phyloP scores from a whole-genome alignment of 2,797 vertebrate species.

The Hippocampus kuda region DNA sequence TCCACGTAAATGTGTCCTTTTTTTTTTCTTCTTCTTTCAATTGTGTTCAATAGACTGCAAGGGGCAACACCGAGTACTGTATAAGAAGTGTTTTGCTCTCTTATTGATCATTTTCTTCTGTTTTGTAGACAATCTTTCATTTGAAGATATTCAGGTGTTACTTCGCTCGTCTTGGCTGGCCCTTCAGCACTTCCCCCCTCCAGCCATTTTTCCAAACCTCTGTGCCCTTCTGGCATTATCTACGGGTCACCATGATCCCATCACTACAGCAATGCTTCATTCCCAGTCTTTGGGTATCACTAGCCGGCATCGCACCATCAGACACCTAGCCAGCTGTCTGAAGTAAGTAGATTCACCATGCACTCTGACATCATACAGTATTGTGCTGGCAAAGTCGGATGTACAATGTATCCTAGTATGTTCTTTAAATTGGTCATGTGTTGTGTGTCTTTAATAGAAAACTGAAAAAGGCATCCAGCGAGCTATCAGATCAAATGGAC shows the following conservation, averaged over 20 bases:
- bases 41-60: not conserved
- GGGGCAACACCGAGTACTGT: not conserved
- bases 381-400: not conserved
- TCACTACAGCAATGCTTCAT: conserved; percentile 75
- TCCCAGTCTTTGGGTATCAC: conserved; percentile 75
- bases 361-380: not conserved
- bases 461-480: conserved; percentile 61
- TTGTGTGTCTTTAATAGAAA: conserved; percentile 60
- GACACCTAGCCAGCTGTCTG: conserved; percentile 68
- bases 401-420: not conserved
- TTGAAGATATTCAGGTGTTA: conserved; percentile 60
- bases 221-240: conserved; percentile 74
- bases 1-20: too few relatives aligned
- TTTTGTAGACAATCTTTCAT: conserved; percentile 57
- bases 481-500: conserved; percentile 63
- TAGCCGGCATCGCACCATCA: conserved; percentile 76
- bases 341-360: conserved; percentile 57
- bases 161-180: conserved; percentile 67
- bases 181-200: conserved; percentile 76
- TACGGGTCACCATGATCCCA: conserved; percentile 66
- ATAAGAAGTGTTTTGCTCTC: not conserved
- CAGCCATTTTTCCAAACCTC: conserved; percentile 66
- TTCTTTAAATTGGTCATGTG: not conserved
- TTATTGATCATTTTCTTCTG: not conserved
- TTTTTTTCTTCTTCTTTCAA: too few relatives aligned